Conservation (phyloP, 1,140 invertebrate species). For the Rhizoglyphus robini region DNA sequence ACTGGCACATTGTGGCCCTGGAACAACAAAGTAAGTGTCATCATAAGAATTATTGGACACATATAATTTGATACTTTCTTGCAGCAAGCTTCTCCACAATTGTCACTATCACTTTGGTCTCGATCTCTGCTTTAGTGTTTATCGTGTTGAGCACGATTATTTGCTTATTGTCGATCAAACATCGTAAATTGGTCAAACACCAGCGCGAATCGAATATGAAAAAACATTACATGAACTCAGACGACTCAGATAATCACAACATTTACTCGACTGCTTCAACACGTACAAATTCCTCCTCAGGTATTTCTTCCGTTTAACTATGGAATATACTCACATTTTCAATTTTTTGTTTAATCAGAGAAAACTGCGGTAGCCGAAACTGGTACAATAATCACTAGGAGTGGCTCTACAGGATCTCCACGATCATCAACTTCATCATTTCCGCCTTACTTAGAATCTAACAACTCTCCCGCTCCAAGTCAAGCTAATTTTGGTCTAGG, state of each 20-base stretch:
- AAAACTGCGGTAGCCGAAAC: background rate
- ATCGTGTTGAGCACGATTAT: slow-evolving; percentile 5
- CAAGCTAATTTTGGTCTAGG: background rate
- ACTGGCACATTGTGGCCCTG: background rate
- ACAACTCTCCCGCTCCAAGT: background rate
- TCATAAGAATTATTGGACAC: background rate
- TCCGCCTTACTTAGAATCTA: background rate
- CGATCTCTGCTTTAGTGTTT: background rate
- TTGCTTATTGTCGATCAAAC: slow-evolving; percentile 2
- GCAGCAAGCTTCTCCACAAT: background rate
- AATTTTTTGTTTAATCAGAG: background rate
- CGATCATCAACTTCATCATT: slow-evolving; percentile 5
- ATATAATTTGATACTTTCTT: background rate
- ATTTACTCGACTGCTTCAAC: slow-evolving; percentile 9
- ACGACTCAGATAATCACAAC: slow-evolving; percentile 1
- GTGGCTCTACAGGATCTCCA: background rate
- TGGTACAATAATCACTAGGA: background rate
- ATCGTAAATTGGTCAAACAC: slow-evolving; percentile 5
- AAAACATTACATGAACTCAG: slow-evolving; percentile 6
- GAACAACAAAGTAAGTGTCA: slow-evolving; percentile 1
- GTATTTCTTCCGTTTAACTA: background rate
- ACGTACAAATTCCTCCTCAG: slow-evolving; percentile 4
- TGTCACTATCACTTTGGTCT: background rate
- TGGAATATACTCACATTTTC: background rate
- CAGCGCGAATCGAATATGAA: background rate